These are phyloP conservation scores for Zoanthus sociatus DNA, from an alignment of 92 coral and sea anemone genomes.

Conservation along the genomic window DNA sequence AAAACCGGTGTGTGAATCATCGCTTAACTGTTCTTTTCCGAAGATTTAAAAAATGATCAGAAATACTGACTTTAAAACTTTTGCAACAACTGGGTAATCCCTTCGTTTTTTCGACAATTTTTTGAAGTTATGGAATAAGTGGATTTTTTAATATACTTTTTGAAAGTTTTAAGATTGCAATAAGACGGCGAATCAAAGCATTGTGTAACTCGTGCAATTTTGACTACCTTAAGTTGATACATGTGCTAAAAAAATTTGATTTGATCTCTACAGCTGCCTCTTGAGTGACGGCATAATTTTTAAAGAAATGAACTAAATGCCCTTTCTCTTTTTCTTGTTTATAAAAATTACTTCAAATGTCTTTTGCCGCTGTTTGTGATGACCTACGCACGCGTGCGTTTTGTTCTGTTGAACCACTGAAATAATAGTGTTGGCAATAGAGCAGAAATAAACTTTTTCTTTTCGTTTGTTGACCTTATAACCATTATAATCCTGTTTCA, in stretches of 20 bases:
- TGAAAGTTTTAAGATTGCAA: no score
- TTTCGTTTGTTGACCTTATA: background rate
- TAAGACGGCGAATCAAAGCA: no score
- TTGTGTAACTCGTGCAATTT: no score
- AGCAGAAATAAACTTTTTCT: background rate
- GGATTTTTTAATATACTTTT: no score
- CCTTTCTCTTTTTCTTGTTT: background rate
- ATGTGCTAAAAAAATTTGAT: background rate
- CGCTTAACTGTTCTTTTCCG: no score
- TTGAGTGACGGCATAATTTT: background rate
- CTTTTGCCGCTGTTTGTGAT: background rate
- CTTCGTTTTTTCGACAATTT: no score
- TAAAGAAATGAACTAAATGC: background rate
- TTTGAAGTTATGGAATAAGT: no score
- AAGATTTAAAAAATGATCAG: no score
- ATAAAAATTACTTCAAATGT: background rate
- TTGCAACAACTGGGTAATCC: no score
- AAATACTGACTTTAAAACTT: no score
- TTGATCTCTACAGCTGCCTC: background rate
- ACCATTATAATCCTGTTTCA: background rate
- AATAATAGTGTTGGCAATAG: background rate
- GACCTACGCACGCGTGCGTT: background rate
- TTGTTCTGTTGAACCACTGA: background rate
- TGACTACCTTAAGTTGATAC: no score
- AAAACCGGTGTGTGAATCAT: no score